Evolutionary conservation across 2,888 invertebrate genomes (phyloP), one percentile per base, ranked within the genome.

Genomic region (Chloroclystis v-ata): DNA sequence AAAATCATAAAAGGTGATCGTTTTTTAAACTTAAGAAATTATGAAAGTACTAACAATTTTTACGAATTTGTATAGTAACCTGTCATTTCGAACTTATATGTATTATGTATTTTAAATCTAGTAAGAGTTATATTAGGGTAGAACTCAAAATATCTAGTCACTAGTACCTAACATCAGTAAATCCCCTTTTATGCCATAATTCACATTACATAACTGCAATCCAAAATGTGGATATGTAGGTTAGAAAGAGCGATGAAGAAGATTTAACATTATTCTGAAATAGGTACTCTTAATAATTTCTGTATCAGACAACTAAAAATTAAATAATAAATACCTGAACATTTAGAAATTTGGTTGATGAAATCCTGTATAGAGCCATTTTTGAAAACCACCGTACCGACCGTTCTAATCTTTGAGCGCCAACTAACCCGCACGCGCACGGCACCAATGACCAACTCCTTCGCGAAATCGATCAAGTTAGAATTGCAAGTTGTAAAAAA

Each of bases 311-410:
- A n/a, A n/a, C n/a, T n/a, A n/a, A n/a, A n/a, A n/a, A n/a, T n/a
- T n/a, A n/a, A n/a, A n/a, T 20, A 26, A 33, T 43, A 46, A 33
- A 45, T 77, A 91, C 91, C 90, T 92, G 91, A 72, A 89, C 82
- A 75, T 92, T 92, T 60, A 84, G 77, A 69, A 92, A 75, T 87
- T 86, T 90, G 59, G 88, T 82, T 63, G 91, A 84, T 62, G 91
- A 89, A 76, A 92, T 89, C 81, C 92, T 91, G 82, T 90, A 91
- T 71, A 92, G 80, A 77, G 92, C 90, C 92, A 92, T 92, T 80
- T 77, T 76, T 75, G 49, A 57, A 66, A 72, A 75, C 75, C 76
- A 32, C 14, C 32, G 32, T 13, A 1, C 32, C 32, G 32, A 67
- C 77, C 75, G 20, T 20, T 20, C 20, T 20, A 20, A 2, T 20